Percentiles rank a stretch among this genome's conserved stretches.
These are phyloP conservation scores for Pedicia rivosa DNA, from an alignment of 2,888 invertebrate genomes.

Conservation along the genomic window DNA sequence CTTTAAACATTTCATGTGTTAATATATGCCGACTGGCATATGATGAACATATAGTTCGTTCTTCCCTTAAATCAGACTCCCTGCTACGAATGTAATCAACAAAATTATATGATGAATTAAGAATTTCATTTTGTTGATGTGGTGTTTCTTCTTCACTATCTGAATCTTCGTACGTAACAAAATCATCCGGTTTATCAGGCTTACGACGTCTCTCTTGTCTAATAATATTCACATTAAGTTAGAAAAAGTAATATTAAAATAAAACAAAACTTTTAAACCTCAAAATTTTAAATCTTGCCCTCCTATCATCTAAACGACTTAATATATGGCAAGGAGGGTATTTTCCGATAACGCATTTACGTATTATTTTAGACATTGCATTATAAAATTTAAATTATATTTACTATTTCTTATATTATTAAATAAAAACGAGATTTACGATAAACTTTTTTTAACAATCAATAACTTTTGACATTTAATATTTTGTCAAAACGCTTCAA, in stretches of 20 bases:
- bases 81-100: slow-evolving; percentile 70
- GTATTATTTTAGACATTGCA: slow-evolving; percentile 63
- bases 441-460: too few relatives aligned
- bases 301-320: slow-evolving; percentile 56
- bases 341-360: slow-evolving; percentile 53
- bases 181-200: slow-evolving; percentile 79
- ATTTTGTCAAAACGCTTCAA: too few relatives aligned
- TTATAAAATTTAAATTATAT: slow-evolving; percentile 10
- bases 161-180: slow-evolving; percentile 76
- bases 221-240: slow-evolving; percentile 10
- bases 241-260: background rate
- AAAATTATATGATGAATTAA: slow-evolving; percentile 70
- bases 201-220: slow-evolving; percentile 59
- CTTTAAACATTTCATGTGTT: slow-evolving; percentile 77
- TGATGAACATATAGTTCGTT: slow-evolving; percentile 17
- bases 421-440: too few relatives aligned
- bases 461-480: too few relatives aligned
- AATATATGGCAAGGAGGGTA: slow-evolving; percentile 62
- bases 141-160: slow-evolving; percentile 73
- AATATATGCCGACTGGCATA: slow-evolving; percentile 78
- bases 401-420: too few relatives aligned
- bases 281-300: slow-evolving; percentile 37
- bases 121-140: slow-evolving; percentile 50
- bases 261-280: slow-evolving; percentile 13
- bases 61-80: slow-evolving; percentile 55